Percentiles rank a stretch among this genome's conserved stretches.
Evolutionary conservation across 53 echinoderm and acorn worm genomes (phyloP).

Genomic region (Paracentrotus lividus): DNA sequence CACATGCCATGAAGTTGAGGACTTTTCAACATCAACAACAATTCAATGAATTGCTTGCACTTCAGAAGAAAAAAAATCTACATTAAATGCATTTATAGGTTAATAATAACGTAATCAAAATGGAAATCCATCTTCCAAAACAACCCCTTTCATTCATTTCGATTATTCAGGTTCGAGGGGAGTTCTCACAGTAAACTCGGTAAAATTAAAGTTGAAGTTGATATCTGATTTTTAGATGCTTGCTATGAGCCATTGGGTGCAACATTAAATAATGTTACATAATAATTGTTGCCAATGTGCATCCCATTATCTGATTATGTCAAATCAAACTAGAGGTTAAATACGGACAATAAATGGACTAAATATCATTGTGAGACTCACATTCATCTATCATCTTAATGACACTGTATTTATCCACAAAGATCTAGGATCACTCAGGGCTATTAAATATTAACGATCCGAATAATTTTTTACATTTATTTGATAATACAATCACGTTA

Average conservation of each 20-base stretch:
- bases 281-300: too few species aligned
- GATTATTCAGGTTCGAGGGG: not conserved
- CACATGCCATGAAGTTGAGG: not conserved
- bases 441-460: slow-evolving; percentile 15
- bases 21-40: not conserved
- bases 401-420: not conserved
- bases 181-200: not conserved
- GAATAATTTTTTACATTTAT: not conserved
- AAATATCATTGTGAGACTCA: not conserved
- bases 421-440: not conserved
- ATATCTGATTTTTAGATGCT: not conserved
- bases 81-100: too few species aligned
- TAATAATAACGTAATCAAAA: not conserved
- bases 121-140: not conserved
- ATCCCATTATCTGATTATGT: too few species aligned
- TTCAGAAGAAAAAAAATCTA: too few species aligned
- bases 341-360: not conserved
- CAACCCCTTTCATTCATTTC: not conserved
- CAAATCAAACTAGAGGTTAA: too few species aligned
- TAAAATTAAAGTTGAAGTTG: not conserved
- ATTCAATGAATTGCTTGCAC: not conserved
- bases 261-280: too few species aligned
- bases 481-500: not conserved
- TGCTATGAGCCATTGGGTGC: too few species aligned
- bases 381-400: slow-evolving; percentile 10